Conservation (phyloP, 2,797 vertebrate species). For the Austrolebias charrua region DNA sequence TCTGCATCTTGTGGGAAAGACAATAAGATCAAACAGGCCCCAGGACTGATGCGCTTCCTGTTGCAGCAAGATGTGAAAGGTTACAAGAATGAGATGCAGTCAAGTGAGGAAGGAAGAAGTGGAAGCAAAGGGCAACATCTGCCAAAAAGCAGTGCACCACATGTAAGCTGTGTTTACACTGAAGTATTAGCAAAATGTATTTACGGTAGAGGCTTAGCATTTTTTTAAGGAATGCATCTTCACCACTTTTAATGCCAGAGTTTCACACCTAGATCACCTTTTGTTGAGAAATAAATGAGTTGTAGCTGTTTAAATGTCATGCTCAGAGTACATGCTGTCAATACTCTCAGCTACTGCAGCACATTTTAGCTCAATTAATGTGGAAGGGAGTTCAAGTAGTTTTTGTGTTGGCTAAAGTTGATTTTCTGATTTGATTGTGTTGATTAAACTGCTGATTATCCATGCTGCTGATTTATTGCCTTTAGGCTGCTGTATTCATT, state of each 20-base stretch:
- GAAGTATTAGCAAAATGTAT: constrained; percentile 4
- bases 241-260: not conserved
- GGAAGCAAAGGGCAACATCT: constrained; percentile 23
- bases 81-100: constrained; percentile 18
- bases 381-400: too few species aligned
- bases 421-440: too few species aligned
- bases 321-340: too few species aligned
- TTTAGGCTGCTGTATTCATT: too few species aligned
- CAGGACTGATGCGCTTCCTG: constrained; percentile 35
- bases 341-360: too few species aligned
- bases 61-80: constrained; percentile 25
- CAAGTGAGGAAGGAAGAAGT: constrained; percentile 15
- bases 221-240: not conserved
- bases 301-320: too few species aligned
- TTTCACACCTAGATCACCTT: too few species aligned
- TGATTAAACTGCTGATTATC: too few species aligned
- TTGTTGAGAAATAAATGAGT: too few species aligned
- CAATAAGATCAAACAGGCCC: constrained; percentile 32
- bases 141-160: constrained; percentile 23
- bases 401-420: too few species aligned
- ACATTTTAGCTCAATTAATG: too few species aligned
- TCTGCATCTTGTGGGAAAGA: constrained; percentile 26
- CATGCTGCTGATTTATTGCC: too few species aligned
- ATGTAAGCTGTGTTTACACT: constrained; percentile 23
- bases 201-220: constrained; percentile 9